These are phyloP conservation scores for Petaurus breviceps DNA, from an alignment of 2,113 vertebrate genomes.

Conservation along the genomic window DNA sequence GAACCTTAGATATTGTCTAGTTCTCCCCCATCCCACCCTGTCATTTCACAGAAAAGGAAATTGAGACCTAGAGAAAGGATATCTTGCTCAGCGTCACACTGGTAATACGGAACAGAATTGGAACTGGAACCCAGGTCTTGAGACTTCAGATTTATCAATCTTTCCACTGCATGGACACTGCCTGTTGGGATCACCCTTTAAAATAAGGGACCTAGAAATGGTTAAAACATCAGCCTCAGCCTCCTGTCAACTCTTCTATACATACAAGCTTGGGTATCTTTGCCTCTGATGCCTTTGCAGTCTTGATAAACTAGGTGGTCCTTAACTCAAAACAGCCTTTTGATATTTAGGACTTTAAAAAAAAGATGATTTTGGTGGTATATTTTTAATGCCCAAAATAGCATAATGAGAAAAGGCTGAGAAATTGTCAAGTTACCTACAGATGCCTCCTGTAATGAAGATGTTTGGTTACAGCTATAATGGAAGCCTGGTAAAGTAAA, in stretches of 20 bases:
- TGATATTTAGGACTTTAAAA: constrained; percentile 10
- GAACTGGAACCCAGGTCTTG: neutral
- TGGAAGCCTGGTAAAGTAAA: constrained; percentile 25
- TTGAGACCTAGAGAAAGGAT: neutral
- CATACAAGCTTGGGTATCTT: constrained; percentile 65
- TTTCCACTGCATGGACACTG: neutral
- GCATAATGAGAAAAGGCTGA: constrained; percentile 56
- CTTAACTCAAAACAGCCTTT: constrained; percentile 72
- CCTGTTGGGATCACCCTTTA: constrained; percentile 39
- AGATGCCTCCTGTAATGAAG: constrained; percentile 12
- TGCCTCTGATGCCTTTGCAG: constrained; percentile 43
- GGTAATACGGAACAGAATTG: neutral
- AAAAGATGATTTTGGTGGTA: constrained; percentile 52
- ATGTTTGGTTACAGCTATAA: neutral
- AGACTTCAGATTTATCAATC: neutral
- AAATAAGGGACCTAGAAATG: constrained; percentile 64
- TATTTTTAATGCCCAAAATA: constrained; percentile 64
- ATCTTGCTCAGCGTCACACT: neutral
- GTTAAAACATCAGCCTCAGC: constrained; percentile 48
- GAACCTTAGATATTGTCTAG: neutral
- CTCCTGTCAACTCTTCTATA: constrained; percentile 48
- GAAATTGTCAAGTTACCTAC: constrained; percentile 54
- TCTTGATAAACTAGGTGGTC: constrained; percentile 46
- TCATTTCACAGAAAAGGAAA: neutral
- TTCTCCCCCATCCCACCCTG: neutral